These are phyloP conservation scores for Arizona elegans DNA, from an alignment of 2,113 vertebrate species.

Conservation along the genomic window DNA sequence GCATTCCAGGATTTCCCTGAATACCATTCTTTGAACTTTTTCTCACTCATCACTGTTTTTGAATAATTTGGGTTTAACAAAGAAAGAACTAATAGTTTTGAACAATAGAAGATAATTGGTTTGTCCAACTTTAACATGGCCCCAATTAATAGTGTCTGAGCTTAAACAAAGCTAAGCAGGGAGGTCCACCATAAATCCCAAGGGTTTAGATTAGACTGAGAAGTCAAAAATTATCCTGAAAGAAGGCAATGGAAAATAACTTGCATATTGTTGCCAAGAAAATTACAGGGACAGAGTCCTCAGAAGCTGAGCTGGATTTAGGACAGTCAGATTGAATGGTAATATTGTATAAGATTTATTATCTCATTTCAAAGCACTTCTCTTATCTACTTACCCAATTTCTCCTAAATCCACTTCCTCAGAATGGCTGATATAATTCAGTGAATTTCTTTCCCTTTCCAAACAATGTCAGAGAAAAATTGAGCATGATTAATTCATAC, in stretches of 20 bases:
- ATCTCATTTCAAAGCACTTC: not conserved
- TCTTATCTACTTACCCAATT: not conserved
- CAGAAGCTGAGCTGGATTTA: not conserved
- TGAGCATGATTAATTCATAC: not conserved
- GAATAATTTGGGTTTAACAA: not conserved
- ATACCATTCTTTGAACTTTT: not conserved
- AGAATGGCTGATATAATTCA: not conserved
- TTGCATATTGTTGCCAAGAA: not conserved
- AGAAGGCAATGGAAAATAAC: not conserved
- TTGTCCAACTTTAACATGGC: not conserved
- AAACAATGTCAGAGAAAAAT: not conserved
- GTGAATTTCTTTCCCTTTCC: not conserved
- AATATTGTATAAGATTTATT: not conserved
- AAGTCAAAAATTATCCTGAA: not conserved
- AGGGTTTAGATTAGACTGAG: not conserved
- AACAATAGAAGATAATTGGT: not conserved
- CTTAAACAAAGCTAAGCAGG: not conserved
- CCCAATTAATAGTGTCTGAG: not conserved
- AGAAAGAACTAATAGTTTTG: not conserved
- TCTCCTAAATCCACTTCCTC: not conserved
- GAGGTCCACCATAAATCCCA: not conserved
- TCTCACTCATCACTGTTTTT: not conserved
- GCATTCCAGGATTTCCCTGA: not conserved
- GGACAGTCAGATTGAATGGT: not conserved
- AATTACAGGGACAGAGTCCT: not conserved